Conservation (phyloP, 2,888 invertebrate genomes). For the Pristionchus fissidentatus region DNA sequence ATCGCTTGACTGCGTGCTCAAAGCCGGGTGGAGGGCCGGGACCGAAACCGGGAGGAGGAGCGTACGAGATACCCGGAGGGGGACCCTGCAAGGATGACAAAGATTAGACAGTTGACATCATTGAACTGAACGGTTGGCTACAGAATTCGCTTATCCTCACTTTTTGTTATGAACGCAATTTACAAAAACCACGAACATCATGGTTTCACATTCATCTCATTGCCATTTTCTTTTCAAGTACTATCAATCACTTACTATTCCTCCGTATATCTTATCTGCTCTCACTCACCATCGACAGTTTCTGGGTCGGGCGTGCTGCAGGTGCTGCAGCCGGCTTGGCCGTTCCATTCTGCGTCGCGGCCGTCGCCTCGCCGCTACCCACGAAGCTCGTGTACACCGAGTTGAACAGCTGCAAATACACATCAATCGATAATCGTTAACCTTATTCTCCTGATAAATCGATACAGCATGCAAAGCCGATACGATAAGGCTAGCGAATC, state of each 20-base stretch:
- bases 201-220: no score
- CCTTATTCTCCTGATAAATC: not conserved
- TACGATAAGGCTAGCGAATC: no score
- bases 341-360: not conserved
- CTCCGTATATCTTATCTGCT: no score
- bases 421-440: not conserved
- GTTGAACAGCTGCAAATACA: slow-evolving; percentile 22
- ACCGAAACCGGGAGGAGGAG: slow-evolving; percentile 31
- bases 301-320: not conserved
- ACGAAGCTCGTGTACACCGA: slow-evolving; percentile 32
- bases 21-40: slow-evolving; percentile 42
- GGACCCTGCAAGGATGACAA: slow-evolving; percentile 13
- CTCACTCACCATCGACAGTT: not conserved
- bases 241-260: no score
- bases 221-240: no score
- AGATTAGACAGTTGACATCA: no score
- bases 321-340: not conserved
- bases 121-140: no score
- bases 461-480: not conserved
- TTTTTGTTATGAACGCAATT: no score
- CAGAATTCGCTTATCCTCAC: no score
- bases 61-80: slow-evolving; percentile 27
- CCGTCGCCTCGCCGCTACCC: not conserved
- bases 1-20: slow-evolving; percentile 23
- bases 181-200: not conserved